Evolutionary conservation across 2,888 invertebrate genomes (phyloP), one percentile per base, ranked within the genome.

Genomic region (Eupsilia transversa): DNA sequence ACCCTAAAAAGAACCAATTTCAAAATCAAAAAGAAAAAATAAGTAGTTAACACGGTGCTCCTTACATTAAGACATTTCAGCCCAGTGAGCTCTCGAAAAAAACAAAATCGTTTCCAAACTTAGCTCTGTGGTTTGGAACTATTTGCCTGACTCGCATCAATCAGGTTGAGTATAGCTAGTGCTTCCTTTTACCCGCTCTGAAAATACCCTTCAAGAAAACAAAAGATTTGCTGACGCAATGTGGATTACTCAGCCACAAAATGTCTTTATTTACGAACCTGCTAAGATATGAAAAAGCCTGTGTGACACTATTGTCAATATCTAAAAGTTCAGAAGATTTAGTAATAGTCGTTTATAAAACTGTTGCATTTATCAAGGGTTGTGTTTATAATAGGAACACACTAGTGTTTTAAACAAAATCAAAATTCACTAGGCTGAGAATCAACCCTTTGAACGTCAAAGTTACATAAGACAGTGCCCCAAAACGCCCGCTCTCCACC

Each of bases 191-290:
- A 49, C 4, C 59, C 12, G 4, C 14, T 64, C 56, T 9, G 14
- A 56, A 56, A 49, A 56, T 38, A 59, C 30, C 27, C 43, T 43
- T 30, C 27, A 64, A 70, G 59, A 54, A 68, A 72, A 72, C 30
- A 77, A 81, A 77, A 67, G n/a, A n/a, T 63, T 73, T 59, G 66
- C 69, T 66, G 30, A 67, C 70, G n/a, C 63, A 70, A 78, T 49
- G 12, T 46, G 35, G 61, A 65, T 76, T 52, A 63, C n/a, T 68
- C 46, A 49, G 33, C 52, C 79, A 27, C 68, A 59, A 59, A 79
- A 78, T 70, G 27, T 54, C 60, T 60, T 63, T 77, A 77, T 77
- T 80, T 70, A 69, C 43, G n/a, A 64, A 60, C 33, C 27, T 33
- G 23, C 14, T 33, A 49, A 60, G 41, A 56, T 30, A 65, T 23